Conservation (phyloP, 2,888 invertebrate species). For the Petrolisthes cinctipes region DNA sequence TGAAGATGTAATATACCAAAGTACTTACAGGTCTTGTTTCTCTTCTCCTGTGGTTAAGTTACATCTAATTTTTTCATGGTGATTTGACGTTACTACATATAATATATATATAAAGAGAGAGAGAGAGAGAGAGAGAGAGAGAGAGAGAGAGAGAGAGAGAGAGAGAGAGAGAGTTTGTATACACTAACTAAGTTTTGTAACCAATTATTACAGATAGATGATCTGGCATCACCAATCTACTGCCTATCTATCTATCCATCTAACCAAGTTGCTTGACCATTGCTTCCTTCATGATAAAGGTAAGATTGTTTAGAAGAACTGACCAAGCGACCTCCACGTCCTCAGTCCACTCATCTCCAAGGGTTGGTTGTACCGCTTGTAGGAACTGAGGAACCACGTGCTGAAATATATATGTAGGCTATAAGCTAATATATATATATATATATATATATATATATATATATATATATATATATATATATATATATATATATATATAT, state of each 20-base stretch:
- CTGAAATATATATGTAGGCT: constrained; percentile 67
- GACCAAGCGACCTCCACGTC: constrained; percentile 73
- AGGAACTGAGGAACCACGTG: constrained; percentile 73
- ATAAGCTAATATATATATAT: neutral
- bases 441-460: neutral
- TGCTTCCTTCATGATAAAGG: constrained; percentile 71
- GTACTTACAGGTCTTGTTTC: no score
- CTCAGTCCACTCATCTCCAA: constrained; percentile 72
- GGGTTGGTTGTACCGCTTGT: constrained; percentile 72
- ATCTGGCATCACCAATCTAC: no score
- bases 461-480: no score
- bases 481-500: no score
- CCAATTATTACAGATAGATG: no score
- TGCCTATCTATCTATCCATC: neutral
- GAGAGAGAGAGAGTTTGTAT: neutral
- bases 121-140: neutral
- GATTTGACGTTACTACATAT: no score
- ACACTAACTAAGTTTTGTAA: neutral
- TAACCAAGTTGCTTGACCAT: constrained; percentile 66
- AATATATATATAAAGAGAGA: neutral
- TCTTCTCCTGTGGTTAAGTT: no score
- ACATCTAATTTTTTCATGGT: no score
- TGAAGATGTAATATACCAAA: no score
- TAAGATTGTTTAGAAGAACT: constrained; percentile 71
- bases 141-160: neutral